Base-by-base conservation (phyloP, 2,113 vertebrate species). In the Benitochromis conjunctus region DNA sequence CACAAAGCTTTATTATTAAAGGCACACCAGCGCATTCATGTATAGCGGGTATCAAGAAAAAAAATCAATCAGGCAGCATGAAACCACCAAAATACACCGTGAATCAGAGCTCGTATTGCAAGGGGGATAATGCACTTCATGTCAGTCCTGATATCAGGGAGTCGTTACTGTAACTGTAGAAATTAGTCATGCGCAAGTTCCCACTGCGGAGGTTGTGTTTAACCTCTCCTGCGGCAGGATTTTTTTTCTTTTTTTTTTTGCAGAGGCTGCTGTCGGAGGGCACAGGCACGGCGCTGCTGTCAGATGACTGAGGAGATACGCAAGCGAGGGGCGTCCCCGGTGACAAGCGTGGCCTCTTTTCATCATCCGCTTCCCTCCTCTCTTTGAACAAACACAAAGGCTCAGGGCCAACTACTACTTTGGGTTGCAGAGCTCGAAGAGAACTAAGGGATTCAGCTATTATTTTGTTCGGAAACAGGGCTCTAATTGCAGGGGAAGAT, bases 291-390 rank as follows among this genome's bases (percentile, higher is more conserved):
- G 46, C 1, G 60, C 34, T 18, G 57, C 62, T 80, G 85, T 90
- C 80, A 87, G 86, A 79, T 57, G 54, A 82, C 85, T 43, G 60
- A 57, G 74, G 60, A 84, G 87, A 86, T 87, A 79, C 24, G 41
- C 84, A 84, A 78, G 88, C 87, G 26, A 81, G 80, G 84, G 55
- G 83, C 77, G 82, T 94, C 94, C 92, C 93, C 24, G 56, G 87
- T 84, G 95, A 94, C 92, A 78, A 86, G 74, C 92, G 31, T 91
- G 87, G 88, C 93, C 93, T 94, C 94, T 91, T 94, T 95, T 95
- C 94, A 95, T 95, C 91, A 88, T 89, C 90, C 79, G 84, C 90
- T 85, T 89, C 89, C 94, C 89, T 78, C 57, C 81, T 90, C 83
- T 76, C 92, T 95, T 93, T 95, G 93, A 94, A 92, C 93, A 93